A percentile compares a stretch with the other conserved stretches of the same genome.
Evolutionary conservation across 1,140 invertebrate genomes (phyloP).

Genomic region (Drosophila pallidifrons): DNA sequence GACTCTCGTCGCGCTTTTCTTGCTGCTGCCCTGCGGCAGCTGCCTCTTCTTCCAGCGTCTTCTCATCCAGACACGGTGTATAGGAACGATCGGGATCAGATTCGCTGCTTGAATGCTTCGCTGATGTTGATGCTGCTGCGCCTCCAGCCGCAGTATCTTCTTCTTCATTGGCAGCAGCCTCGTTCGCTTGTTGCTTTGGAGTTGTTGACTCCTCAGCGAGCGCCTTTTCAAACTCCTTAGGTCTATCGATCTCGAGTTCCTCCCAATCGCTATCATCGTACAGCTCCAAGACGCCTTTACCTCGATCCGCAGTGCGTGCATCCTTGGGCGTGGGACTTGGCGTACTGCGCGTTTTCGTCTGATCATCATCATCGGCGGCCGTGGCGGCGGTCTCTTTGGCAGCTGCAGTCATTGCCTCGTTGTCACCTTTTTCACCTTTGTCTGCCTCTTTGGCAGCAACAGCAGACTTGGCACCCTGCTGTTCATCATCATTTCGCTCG

Average conservation of each 20-base stretch:
- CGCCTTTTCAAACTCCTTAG: slow-evolving; percentile 75
- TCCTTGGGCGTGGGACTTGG: slow-evolving; percentile 63
- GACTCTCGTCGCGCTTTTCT: not conserved
- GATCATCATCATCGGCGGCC: slow-evolving; percentile 47
- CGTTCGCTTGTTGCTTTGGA: not conserved
- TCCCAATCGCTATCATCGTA: slow-evolving; percentile 85
- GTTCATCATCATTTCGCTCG: not conserved
- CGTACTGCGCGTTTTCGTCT: slow-evolving; percentile 49
- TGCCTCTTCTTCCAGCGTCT: slow-evolving; percentile 80
- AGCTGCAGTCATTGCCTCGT: slow-evolving; percentile 7
- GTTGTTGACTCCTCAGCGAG: slow-evolving; percentile 32
- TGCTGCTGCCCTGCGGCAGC: not conserved
- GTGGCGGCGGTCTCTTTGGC: not conserved
- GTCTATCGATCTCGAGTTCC: slow-evolving; percentile 78
- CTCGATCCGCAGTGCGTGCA: slow-evolving; percentile 45
- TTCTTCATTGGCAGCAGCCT: not conserved
- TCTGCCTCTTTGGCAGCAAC: slow-evolving; percentile 7
- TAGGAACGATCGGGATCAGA: slow-evolving; percentile 87
- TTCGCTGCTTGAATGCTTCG: slow-evolving; percentile 34
- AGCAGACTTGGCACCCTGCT: not conserved
- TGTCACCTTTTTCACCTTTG: not conserved
- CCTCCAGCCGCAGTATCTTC: not conserved
- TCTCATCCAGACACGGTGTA: slow-evolving; percentile 89
- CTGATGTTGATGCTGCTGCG: not conserved
- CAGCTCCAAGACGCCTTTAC: slow-evolving; percentile 78